phyloP scores from a whole-genome alignment of 37 sponge, comb jelly and placozoan species.

The Geodia barretti region DNA sequence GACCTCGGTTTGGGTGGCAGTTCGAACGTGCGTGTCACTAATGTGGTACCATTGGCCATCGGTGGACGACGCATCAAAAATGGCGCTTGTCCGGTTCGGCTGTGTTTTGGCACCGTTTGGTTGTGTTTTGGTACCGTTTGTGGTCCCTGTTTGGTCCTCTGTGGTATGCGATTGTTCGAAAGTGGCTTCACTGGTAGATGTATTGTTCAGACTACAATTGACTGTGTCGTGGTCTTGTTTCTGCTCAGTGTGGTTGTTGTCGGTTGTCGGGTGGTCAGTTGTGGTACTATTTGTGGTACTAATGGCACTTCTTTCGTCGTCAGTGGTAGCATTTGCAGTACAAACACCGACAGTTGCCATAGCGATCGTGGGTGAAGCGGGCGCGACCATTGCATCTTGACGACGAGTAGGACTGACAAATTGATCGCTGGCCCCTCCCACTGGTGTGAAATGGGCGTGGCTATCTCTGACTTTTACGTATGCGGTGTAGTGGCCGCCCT shows the following conservation, averaged over 20 bases:
- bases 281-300: too few relatives aligned
- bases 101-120: not conserved
- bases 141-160: not conserved
- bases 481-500: conserved; percentile 93
- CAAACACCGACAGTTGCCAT: not conserved
- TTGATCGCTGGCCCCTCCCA: not conserved
- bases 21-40: conserved; percentile 82
- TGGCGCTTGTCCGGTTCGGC: not conserved
- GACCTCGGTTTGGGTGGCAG: conserved; percentile 55
- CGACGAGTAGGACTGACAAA: not conserved
- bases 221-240: not conserved
- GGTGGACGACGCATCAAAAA: conserved; percentile 41
- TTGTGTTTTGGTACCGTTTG: not conserved
- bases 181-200: not conserved
- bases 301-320: not conserved
- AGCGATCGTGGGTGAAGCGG: not conserved
- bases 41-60: conserved; percentile 85
- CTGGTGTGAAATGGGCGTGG: not conserved
- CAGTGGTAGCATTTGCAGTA: not conserved
- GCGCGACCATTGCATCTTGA: not conserved
- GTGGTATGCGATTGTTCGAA: not conserved
- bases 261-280: not conserved
- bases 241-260: too few relatives aligned
- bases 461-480: conserved; percentile 69
- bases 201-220: not conserved